Evolutionary conservation across 2,888 invertebrate genomes (phyloP).

Genomic region (Torymus auratus): DNA sequence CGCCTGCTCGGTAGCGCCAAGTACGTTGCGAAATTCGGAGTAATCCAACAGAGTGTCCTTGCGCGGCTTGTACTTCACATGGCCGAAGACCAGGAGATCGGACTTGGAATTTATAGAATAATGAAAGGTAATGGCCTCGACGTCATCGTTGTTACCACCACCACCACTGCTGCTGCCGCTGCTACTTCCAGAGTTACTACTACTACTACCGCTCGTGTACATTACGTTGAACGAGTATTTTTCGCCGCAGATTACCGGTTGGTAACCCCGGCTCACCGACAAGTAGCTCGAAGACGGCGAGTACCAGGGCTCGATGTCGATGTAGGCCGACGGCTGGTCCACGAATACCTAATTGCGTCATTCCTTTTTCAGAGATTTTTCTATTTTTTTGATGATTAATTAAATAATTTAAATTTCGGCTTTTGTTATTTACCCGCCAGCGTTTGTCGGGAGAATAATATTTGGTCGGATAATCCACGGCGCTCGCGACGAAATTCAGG

Average conservation of each 20-base stretch:
- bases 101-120: slow-evolving; percentile 74
- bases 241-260: slow-evolving; percentile 72
- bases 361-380: slow-evolving; percentile 1
- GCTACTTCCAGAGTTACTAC: not conserved
- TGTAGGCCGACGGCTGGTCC: slow-evolving; percentile 73
- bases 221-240: slow-evolving; percentile 74
- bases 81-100: slow-evolving; percentile 72
- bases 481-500: slow-evolving; percentile 73
- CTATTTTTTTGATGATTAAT: slow-evolving; percentile 1
- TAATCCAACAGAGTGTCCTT: slow-evolving; percentile 72
- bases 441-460: slow-evolving; percentile 75
- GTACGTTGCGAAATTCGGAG: slow-evolving; percentile 71
- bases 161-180: slow-evolving; percentile 63
- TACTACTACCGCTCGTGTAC: slow-evolving; percentile 70
- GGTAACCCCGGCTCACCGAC: slow-evolving; percentile 70
- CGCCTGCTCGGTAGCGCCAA: slow-evolving; percentile 61
- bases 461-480: slow-evolving; percentile 73
- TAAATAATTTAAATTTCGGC: not conserved
- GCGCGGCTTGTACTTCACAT: slow-evolving; percentile 72
- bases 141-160: slow-evolving; percentile 49
- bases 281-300: slow-evolving; percentile 73
- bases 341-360: slow-evolving; percentile 69
- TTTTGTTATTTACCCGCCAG: slow-evolving; percentile 68
- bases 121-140: slow-evolving; percentile 70
- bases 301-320: slow-evolving; percentile 73